Percentiles rank a stretch among this genome's conserved stretches.
phyloP scores from a whole-genome alignment of 1,140 invertebrate genomes.

The Adoxophyes honmai region DNA sequence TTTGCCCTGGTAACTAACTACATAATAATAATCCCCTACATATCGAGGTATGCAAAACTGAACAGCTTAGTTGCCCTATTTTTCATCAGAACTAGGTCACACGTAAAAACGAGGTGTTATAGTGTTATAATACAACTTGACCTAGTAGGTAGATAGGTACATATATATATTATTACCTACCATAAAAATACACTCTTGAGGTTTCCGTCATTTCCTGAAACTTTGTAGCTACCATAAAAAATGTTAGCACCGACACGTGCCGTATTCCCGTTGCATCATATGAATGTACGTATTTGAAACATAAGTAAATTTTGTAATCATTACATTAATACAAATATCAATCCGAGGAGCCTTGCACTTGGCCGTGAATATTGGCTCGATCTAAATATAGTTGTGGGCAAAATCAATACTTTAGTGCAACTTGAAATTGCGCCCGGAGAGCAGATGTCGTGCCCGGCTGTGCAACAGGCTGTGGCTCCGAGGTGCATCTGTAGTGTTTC shows the following conservation, averaged over 20 bases:
- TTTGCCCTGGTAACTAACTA: too few species aligned
- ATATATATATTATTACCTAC: too few species aligned
- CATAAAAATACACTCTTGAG: too few species aligned
- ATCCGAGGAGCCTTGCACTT: neutral
- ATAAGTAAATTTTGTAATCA: neutral
- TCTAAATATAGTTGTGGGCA: conserved; percentile 5
- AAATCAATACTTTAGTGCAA: conserved; percentile 15
- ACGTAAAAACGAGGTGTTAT: too few species aligned
- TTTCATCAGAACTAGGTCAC: too few species aligned
- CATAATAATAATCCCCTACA: too few species aligned
- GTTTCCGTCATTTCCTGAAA: neutral
- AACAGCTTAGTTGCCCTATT: too few species aligned
- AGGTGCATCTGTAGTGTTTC: too few species aligned
- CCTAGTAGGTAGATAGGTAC: too few species aligned
- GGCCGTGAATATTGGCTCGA: neutral
- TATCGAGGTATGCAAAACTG: too few species aligned
- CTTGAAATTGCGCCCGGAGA: neutral
- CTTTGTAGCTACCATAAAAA: neutral
- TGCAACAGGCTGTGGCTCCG: conserved; percentile 3
- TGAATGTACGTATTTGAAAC: neutral
- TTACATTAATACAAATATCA: neutral
- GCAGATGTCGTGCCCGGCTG: neutral
- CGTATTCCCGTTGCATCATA: neutral
- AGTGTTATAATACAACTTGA: too few species aligned
- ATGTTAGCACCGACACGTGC: neutral